A percentile compares a stretch with the other conserved stretches of the same genome.
phyloP scores from a whole-genome alignment of 2,797 vertebrate genomes.

The Macropodus opercularis region DNA sequence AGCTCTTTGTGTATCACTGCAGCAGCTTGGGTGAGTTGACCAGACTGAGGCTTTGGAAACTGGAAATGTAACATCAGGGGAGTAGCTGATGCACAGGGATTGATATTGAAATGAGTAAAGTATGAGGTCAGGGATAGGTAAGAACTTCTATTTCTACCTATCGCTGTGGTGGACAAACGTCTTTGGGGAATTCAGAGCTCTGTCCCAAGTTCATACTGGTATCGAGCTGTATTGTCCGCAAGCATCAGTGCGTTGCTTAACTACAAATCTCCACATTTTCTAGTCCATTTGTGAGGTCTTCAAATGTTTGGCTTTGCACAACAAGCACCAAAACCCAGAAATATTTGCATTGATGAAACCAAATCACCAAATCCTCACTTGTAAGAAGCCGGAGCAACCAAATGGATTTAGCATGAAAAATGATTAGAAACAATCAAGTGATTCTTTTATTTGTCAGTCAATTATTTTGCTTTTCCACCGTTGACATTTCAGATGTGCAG shows the following conservation, averaged over 20 bases:
- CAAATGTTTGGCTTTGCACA: too few relatives aligned
- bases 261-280: not conserved
- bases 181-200: conserved; percentile 34
- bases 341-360: not conserved
- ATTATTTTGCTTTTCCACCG: too few relatives aligned
- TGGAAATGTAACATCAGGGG: conserved; percentile 19
- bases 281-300: not conserved
- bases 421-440: not conserved
- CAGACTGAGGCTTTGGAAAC: conserved; percentile 26
- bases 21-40: conserved; percentile 11
- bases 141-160: conserved; percentile 10
- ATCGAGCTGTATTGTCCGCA: too few relatives aligned
- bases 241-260: too few relatives aligned
- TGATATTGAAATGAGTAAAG: conserved; percentile 11
- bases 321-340: not conserved
- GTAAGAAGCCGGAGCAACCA: not conserved
- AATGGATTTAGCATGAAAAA: not conserved
- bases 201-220: conserved; percentile 43
- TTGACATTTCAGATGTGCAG: too few relatives aligned
- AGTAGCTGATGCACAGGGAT: conserved; percentile 10
- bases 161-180: not conserved
- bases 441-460: not conserved
- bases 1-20: not conserved
- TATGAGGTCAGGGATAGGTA: not conserved
- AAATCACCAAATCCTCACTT: not conserved